Percentiles rank a stretch among this genome's conserved stretches.
These are phyloP conservation scores for Cassiopea andromeda DNA, from an alignment of 30 jellyfish, hydroid and myxozoan species.

Conservation along the genomic window DNA sequence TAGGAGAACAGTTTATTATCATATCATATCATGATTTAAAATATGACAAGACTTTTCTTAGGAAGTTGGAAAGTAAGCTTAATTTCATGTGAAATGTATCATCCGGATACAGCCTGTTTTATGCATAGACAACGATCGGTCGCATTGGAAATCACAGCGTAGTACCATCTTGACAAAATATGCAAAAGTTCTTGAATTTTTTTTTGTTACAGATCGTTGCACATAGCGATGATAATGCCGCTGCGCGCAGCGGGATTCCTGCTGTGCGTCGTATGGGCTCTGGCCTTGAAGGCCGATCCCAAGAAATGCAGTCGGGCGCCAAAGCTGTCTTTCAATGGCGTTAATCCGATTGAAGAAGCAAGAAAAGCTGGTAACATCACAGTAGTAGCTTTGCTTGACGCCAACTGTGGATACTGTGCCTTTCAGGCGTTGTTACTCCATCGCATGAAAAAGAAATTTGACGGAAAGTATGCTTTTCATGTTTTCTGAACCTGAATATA, in stretches of 20 bases:
- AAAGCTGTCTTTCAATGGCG: conserved; percentile 29
- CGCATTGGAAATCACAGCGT: too few relatives aligned
- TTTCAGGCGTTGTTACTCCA: conserved; percentile 41
- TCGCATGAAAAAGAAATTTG: conserved; percentile 34
- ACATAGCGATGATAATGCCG: conserved; percentile 28
- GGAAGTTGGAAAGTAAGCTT: too few relatives aligned
- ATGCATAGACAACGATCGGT: too few relatives aligned
- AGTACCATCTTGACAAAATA: too few relatives aligned
- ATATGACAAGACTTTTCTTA: too few relatives aligned
- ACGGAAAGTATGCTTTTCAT: conserved; percentile 13
- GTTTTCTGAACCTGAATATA: not conserved
- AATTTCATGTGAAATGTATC: too few relatives aligned
- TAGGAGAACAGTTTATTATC: too few relatives aligned
- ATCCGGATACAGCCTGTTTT: too few relatives aligned
- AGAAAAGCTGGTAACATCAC: conserved; percentile 49
- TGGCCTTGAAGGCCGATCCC: conserved; percentile 2
- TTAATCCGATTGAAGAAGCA: conserved; percentile 37
- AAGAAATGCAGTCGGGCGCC: conserved; percentile 46
- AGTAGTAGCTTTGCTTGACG: conserved; percentile 39
- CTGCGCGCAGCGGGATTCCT: conserved; percentile 33
- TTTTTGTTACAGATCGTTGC: not conserved
- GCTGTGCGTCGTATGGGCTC: conserved; percentile 37
- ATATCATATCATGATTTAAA: too few relatives aligned
- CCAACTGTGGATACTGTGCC: conserved; percentile 51
- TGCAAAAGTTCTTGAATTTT: too few relatives aligned